These are phyloP conservation scores for Gerris lacustris DNA, from an alignment of 2,888 invertebrate genomes.

Conservation along the genomic window DNA sequence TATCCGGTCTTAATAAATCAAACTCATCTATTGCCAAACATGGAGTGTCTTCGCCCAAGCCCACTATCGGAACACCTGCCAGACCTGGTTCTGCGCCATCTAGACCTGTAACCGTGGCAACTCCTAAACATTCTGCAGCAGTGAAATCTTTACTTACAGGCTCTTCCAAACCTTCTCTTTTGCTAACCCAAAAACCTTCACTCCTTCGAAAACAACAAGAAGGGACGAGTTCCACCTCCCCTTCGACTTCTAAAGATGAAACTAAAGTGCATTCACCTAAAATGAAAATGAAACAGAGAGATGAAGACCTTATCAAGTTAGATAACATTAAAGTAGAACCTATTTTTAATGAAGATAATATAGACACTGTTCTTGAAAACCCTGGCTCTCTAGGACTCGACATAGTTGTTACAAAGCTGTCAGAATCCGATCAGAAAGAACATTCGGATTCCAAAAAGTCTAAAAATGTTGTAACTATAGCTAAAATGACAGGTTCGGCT, in stretches of 20 bases:
- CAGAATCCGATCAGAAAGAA: background rate
- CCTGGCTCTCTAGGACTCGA: background rate
- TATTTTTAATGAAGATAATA: constrained; percentile 9
- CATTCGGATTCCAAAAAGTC: background rate
- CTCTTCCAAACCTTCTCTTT: background rate
- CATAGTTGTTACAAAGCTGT: background rate
- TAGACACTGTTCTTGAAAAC: background rate
- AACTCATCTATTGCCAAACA: background rate
- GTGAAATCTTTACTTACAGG: background rate
- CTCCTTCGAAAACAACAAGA: background rate
- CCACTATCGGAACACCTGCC: background rate
- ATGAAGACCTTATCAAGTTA: background rate
- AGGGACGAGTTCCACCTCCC: background rate
- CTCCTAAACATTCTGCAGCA: no score
- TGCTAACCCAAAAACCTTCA: background rate
- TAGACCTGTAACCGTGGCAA: background rate
- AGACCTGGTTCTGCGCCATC: background rate
- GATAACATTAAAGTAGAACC: background rate
- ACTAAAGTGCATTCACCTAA: background rate
- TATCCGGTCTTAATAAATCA: background rate
- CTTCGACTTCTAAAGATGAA: background rate
- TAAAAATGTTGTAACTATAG: constrained; percentile 7
- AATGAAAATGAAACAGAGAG: background rate
- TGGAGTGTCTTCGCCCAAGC: background rate
- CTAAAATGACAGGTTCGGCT: background rate